Base-by-base conservation (phyloP, 2,888 invertebrate species). In the Caenorhabditis sp. region DNA sequence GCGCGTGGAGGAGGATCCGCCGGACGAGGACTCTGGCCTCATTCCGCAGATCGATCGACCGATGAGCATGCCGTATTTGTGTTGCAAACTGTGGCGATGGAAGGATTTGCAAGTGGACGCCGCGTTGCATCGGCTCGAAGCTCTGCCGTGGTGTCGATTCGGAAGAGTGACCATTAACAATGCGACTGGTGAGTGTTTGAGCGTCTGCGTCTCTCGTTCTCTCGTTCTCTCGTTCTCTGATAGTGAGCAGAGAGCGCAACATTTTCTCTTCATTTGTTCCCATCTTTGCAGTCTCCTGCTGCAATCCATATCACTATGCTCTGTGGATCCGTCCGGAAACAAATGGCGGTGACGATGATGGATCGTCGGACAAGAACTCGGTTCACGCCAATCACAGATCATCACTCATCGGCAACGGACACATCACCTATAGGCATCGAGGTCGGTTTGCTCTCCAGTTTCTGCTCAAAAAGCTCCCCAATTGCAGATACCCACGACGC, bases 51-150 rank as follows among this genome's bases (percentile, higher is more conserved):
- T 88, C 43, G 88, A 88, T 56, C 81, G 86, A 41, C 86, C 86
- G 13, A 86, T 86, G 86, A 81, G 82, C 63, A 88, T 88, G 88
- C 88, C 88, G 30, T 88, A 88, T 52, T 72, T 88, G 8, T 88
- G 88, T 65, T 88, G 88, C 62, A 88, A 88, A 70, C 79, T 88
- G 78, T 88, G 88, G 88, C 68, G 88, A 46, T 87, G 87, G 87
- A 85, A 84, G 50, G 87, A 87, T 56, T 77, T 87, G 15, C 87
- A 87, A 71, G 86, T 86, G n/a, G 87, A 87, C 62, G 87, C 87
- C 27, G 87, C 87, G 7, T 78, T 87, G 7, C 87, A 87, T 66
- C 83, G 87, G 9, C 79, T 88, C 7, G 88, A 88, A 63, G 86
- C 87, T 2, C 71, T 88, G 45, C 88, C 88, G n/a, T 88, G 88